Percentiles rank a stretch among this genome's conserved stretches.
phyloP scores from a whole-genome alignment of 1,140 invertebrate species.

The Harlomillsia oculata region DNA sequence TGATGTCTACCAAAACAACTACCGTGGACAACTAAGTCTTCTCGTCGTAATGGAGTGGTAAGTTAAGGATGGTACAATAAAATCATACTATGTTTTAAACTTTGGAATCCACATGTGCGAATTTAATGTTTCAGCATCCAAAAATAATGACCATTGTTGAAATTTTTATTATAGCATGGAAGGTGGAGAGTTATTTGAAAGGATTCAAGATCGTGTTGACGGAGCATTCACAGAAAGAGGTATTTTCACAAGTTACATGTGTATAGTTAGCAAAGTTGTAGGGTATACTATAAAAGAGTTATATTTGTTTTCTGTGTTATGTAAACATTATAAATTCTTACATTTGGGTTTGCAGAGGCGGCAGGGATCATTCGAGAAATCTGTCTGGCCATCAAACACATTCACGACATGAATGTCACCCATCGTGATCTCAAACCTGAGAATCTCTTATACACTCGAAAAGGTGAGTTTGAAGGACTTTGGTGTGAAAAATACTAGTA shows the following conservation, averaged over 20 bases:
- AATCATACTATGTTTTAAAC: background rate
- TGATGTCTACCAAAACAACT: slow-evolving; percentile 94
- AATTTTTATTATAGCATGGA: slow-evolving; percentile 64
- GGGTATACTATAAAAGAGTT: too few species aligned
- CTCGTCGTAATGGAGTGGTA: slow-evolving; percentile 96
- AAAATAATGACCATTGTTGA: background rate
- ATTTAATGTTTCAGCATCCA: background rate
- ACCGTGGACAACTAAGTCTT: slow-evolving; percentile 78
- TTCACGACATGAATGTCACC: slow-evolving; percentile 92
- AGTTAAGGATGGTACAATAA: slow-evolving; percentile 36
- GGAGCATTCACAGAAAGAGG: slow-evolving; percentile 90
- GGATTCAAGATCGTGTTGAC: slow-evolving; percentile 89
- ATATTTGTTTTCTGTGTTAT: background rate
- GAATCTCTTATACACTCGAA: slow-evolving; percentile 72
- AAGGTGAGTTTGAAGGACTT: slow-evolving; percentile 43
- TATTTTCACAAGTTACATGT: slow-evolving; percentile 40
- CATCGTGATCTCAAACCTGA: slow-evolving; percentile 94
- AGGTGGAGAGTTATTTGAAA: slow-evolving; percentile 89
- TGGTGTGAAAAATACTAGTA: too few species aligned
- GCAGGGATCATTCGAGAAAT: slow-evolving; percentile 92
- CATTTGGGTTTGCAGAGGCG: slow-evolving; percentile 54
- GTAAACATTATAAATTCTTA: background rate
- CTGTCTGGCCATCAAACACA: slow-evolving; percentile 84
- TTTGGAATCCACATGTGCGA: background rate
- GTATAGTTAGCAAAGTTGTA: too few species aligned